These are phyloP conservation scores for Polymixis lichenea DNA, from an alignment of 2,888 invertebrate genomes.

Conservation along the genomic window DNA sequence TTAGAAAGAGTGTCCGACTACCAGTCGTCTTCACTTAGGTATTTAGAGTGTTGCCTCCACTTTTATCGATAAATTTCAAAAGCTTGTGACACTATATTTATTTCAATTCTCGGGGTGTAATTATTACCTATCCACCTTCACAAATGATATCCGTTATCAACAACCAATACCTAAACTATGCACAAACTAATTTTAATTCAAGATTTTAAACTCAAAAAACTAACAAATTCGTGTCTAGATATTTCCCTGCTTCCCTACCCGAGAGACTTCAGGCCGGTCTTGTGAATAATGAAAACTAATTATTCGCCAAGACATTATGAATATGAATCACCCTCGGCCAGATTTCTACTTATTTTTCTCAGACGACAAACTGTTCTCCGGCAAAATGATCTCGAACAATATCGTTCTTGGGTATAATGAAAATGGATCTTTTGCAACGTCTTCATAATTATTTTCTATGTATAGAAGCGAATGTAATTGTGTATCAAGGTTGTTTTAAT, in stretches of 20 bases:
- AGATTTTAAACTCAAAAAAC: slow-evolving; percentile 32
- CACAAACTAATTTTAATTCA: slow-evolving; percentile 27
- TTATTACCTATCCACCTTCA: too few relatives aligned
- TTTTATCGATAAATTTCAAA: too few relatives aligned
- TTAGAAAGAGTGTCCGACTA: too few relatives aligned
- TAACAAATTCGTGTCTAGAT: slow-evolving; percentile 33
- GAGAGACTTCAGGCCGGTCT: slow-evolving; percentile 35
- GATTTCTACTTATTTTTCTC: slow-evolving; percentile 74
- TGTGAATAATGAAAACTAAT: slow-evolving; percentile 80
- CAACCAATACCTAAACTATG: background rate
- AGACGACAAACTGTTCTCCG: slow-evolving; percentile 66
- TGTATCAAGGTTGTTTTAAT: slow-evolving; percentile 33
- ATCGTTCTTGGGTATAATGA: slow-evolving; percentile 70
- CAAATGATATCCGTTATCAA: background rate
- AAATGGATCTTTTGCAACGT: slow-evolving; percentile 70
- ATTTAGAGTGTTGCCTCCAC: too few relatives aligned
- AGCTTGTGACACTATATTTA: too few relatives aligned
- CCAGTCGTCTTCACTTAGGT: too few relatives aligned
- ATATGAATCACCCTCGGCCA: slow-evolving; percentile 75
- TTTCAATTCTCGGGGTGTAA: too few relatives aligned
- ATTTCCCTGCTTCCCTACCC: slow-evolving; percentile 43
- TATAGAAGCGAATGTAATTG: slow-evolving; percentile 38
- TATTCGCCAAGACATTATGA: slow-evolving; percentile 79
- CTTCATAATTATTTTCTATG: slow-evolving; percentile 60
- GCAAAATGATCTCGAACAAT: slow-evolving; percentile 73